phyloP scores from a whole-genome alignment of 1,140 invertebrate species.

The Stegodyphus mimosarum region DNA sequence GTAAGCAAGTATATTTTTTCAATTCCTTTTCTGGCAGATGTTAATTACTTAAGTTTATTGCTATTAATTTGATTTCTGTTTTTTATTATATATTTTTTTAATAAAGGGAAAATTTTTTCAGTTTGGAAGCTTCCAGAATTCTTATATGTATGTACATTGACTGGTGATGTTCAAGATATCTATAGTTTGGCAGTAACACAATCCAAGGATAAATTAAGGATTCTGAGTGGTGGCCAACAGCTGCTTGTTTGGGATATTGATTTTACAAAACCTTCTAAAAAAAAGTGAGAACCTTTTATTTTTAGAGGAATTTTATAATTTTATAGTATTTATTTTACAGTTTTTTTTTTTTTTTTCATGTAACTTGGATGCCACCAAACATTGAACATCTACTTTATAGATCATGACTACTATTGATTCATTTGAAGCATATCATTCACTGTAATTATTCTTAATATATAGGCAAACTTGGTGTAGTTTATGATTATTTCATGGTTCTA shows the following conservation, averaged over 20 bases:
- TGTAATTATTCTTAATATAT: too few species aligned
- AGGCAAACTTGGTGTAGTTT: too few species aligned
- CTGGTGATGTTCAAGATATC: conserved; percentile 38
- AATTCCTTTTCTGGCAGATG: conserved; percentile 1
- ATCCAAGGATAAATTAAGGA: background rate
- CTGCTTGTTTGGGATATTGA: conserved; percentile 52
- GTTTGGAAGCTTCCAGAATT: conserved; percentile 51
- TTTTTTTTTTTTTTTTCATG: too few species aligned
- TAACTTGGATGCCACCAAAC: too few species aligned
- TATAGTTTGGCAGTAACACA: conserved; percentile 27
- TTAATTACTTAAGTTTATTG: background rate
- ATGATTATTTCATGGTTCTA: too few species aligned
- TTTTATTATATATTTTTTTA: background rate
- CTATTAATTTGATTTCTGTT: background rate
- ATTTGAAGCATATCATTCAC: too few species aligned
- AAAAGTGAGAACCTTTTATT: conserved; percentile 10
- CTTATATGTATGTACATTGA: conserved; percentile 39
- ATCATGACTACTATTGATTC: too few species aligned
- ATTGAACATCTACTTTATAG: too few species aligned
- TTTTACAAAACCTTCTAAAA: conserved; percentile 26
- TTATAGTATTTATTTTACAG: too few species aligned
- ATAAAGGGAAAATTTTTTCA: background rate
- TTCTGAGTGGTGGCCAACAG: conserved; percentile 47
- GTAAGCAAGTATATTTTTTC: background rate
- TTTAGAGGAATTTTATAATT: too few species aligned